A percentile compares a stretch with the other conserved stretches of the same genome.
Evolutionary conservation across 2,888 invertebrate genomes (phyloP).

Genomic region (Theretra japonica): DNA sequence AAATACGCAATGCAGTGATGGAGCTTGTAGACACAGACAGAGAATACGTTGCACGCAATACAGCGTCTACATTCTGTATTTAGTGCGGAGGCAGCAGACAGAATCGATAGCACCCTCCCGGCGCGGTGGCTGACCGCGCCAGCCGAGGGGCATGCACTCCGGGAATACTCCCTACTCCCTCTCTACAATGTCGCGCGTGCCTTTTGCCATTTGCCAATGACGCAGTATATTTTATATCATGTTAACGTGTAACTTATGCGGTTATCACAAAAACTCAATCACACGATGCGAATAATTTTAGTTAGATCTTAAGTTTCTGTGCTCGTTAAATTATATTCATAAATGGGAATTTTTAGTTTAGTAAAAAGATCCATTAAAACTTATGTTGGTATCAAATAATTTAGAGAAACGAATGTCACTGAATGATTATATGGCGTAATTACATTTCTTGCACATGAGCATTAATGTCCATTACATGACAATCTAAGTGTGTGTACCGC

Average conservation of each 20-base stretch:
- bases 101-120: slow-evolving; percentile 73
- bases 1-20: slow-evolving; percentile 56
- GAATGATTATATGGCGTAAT: not conserved
- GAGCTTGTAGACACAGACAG: slow-evolving; percentile 5
- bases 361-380: not conserved
- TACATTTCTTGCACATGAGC: slow-evolving; percentile 2
- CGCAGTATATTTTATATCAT: not conserved
- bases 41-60: slow-evolving; percentile 41
- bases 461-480: slow-evolving; percentile 5
- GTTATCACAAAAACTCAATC: not conserved
- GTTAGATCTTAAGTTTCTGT: not conserved
- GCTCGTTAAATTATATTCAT: not conserved
- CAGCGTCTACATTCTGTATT: slow-evolving; percentile 67
- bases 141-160: slow-evolving; percentile 59
- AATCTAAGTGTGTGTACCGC: not conserved
- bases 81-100: slow-evolving; percentile 73
- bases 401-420: not conserved
- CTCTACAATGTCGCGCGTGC: not conserved
- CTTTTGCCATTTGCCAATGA: no score
- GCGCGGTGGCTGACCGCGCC: slow-evolving; percentile 60
- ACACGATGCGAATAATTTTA: not conserved
- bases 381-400: not conserved
- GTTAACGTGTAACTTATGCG: not conserved
- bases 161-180: slow-evolving; percentile 41
- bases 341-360: no score